These are phyloP conservation scores for Tuberolachnus salignus DNA, from an alignment of 2,888 invertebrate genomes.

Conservation along the genomic window DNA sequence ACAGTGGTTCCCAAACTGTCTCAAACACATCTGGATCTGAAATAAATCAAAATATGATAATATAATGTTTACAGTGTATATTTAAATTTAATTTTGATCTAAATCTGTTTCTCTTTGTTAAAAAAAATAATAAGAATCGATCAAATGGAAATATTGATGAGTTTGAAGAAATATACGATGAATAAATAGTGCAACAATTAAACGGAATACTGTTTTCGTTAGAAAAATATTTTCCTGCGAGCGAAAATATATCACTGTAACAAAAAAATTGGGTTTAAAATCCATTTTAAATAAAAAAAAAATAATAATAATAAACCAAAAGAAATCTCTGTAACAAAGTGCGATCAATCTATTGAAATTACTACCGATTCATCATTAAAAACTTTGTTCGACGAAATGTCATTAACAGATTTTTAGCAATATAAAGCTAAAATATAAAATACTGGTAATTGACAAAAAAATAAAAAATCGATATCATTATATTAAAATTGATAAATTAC, in stretches of 20 bases:
- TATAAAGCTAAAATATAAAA: too few species aligned
- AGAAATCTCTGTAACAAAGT: not conserved
- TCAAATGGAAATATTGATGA: not conserved
- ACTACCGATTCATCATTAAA: too few species aligned
- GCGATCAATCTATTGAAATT: not conserved
- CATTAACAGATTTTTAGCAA: not conserved
- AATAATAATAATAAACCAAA: too few species aligned
- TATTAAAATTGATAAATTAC: too few species aligned
- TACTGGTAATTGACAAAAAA: too few species aligned
- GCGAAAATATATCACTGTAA: not conserved
- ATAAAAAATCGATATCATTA: too few species aligned
- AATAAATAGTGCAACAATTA: slow-evolving; percentile 1
- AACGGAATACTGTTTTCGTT: not conserved
- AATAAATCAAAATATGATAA: too few species aligned
- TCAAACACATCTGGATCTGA: too few species aligned
- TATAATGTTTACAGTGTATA: too few species aligned
- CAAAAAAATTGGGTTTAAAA: slow-evolving; percentile 8
- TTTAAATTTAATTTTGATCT: too few species aligned
- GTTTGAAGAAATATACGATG: too few species aligned
- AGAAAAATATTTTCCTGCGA: not conserved
- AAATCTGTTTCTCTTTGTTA: not conserved
- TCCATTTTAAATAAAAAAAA: not conserved
- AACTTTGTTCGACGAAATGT: not conserved
- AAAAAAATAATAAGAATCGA: not conserved
- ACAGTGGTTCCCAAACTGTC: too few species aligned